A percentile compares a stretch with the other conserved stretches of the same genome.
Evolutionary conservation across 1,140 invertebrate species (phyloP).

Genomic region (Parapsyche elsis): DNA sequence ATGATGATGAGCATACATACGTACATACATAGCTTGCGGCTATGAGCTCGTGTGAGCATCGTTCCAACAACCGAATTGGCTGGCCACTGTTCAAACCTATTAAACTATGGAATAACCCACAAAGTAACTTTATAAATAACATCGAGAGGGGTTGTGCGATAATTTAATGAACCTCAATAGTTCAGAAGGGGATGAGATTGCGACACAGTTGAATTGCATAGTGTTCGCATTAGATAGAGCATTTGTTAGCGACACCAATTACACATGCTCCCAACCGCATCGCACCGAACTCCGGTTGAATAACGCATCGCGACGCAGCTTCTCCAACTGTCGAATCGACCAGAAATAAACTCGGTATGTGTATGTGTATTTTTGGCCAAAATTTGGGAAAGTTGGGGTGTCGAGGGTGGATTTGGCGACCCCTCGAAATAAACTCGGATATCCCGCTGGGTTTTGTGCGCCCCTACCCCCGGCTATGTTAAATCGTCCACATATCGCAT

Average conservation of each 20-base stretch:
- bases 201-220: conserved; percentile 25
- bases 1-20: no score
- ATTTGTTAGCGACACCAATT: conserved; percentile 51
- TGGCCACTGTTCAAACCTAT: no score
- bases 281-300: not conserved
- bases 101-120: no score
- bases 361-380: not conserved
- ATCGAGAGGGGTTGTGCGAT: not conserved
- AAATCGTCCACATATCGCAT: conserved; percentile 47
- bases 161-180: conserved; percentile 44
- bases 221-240: conserved; percentile 41
- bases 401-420: conserved; percentile 4
- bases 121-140: no score
- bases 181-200: conserved; percentile 17
- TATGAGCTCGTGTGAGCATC: no score
- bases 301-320: not conserved
- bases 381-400: not conserved
- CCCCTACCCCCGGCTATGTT: conserved; percentile 31
- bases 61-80: no score
- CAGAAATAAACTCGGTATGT: not conserved
- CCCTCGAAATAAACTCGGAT: conserved; percentile 14
- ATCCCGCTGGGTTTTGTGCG: conserved; percentile 34
- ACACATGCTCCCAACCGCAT: conserved; percentile 50
- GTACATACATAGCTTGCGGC: no score
- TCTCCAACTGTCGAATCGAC: conserved; percentile 8